Conservation (phyloP, 1,140 invertebrate species). For the Drosophila equinoxialis region DNA sequence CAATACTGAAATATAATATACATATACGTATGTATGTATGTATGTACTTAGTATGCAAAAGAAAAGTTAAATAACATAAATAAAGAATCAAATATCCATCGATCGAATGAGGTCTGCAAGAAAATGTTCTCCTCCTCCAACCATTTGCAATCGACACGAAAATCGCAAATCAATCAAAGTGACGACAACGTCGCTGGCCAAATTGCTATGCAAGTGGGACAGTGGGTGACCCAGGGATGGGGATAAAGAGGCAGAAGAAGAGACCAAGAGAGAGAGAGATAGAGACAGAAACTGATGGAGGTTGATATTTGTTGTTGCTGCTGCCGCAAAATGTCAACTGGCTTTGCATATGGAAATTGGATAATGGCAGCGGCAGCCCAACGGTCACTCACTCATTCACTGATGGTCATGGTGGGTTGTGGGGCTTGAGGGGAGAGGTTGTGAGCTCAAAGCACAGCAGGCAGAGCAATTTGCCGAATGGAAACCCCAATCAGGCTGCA, state of each 20-base stretch:
- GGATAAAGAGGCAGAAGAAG: too few species aligned
- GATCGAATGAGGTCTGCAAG: background rate
- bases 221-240: slow-evolving; percentile 11
- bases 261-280: background rate
- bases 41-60: background rate
- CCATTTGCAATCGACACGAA: slow-evolving; percentile 58
- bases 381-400: slow-evolving; percentile 28
- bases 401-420: background rate
- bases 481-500: slow-evolving; percentile 17
- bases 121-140: background rate
- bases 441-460: slow-evolving; percentile 13
- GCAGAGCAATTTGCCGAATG: slow-evolving; percentile 13
- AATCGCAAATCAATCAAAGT: slow-evolving; percentile 79
- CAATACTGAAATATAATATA: background rate
- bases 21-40: background rate
- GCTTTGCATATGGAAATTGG: slow-evolving; percentile 79
- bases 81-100: background rate
- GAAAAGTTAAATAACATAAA: background rate
- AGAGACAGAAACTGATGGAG: background rate
- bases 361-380: slow-evolving; percentile 65
- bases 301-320: slow-evolving; percentile 40
- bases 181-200: slow-evolving; percentile 65
- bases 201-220: slow-evolving; percentile 65
- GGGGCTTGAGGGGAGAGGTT: background rate
- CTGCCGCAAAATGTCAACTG: slow-evolving; percentile 76